Percentiles rank a stretch among this genome's conserved stretches.
Conservation (phyloP, 2,113 vertebrate species). For the Mustela lutreola region DNA sequence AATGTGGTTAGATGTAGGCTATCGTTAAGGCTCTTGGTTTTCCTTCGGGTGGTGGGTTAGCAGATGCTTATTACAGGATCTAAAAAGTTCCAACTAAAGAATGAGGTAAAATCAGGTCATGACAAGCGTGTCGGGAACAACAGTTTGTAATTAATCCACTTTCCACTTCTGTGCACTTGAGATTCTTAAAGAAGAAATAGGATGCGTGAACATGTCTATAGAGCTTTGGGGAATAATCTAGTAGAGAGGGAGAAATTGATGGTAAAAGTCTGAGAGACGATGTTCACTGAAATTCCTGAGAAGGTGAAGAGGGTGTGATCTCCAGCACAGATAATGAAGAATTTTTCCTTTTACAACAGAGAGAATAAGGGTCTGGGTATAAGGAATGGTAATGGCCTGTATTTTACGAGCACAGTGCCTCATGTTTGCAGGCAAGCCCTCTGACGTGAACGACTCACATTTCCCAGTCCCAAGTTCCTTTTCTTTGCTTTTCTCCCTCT, state of each 20-base stretch:
- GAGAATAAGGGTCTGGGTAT: neutral
- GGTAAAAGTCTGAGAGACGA: neutral
- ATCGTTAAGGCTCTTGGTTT: neutral
- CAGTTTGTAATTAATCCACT: neutral
- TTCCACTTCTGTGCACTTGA: neutral
- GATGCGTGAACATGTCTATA: too few species aligned
- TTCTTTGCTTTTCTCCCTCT: neutral
- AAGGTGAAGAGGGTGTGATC: neutral
- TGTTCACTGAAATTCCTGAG: neutral
- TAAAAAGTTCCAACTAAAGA: neutral
- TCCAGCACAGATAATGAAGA: neutral
- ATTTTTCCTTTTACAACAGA: neutral
- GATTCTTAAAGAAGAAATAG: neutral
- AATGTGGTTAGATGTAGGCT: neutral
- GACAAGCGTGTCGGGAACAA: neutral
- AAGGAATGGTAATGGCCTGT: neutral
- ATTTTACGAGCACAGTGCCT: too few species aligned
- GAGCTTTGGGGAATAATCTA: neutral
- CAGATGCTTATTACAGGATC: neutral
- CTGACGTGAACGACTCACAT: neutral
- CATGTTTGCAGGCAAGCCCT: fast-evolving
- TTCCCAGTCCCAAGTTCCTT: neutral
- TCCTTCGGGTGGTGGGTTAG: neutral
- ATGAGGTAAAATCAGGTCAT: neutral
- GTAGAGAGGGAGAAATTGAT: neutral